Base-by-base conservation (phyloP, 2,888 invertebrate genomes). In the Sympetrum striolatum region DNA sequence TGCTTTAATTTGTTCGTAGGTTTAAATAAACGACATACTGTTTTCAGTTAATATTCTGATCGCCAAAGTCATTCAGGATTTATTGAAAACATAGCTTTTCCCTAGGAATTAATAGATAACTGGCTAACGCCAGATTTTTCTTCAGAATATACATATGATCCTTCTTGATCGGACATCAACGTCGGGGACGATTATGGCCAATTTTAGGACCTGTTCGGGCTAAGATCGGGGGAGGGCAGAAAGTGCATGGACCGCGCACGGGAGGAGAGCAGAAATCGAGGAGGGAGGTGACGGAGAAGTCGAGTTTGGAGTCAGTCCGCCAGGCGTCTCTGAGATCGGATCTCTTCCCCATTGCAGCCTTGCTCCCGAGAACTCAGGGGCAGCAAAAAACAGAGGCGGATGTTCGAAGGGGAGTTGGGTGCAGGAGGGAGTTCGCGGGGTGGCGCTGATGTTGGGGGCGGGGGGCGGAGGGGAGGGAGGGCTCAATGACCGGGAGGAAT, bases 401-500 rank as follows among this genome's bases (percentile, higher is more conserved):
- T 86, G 86, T 86, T 60, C 25, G 81, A 48, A 81, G 81, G 81
- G 86, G 60, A 86, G 60, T 22, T 18, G 86, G 58, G 37, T 37
- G 44, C 6, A n/a, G 22, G 37, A 37, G 60, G 86, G 86, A 25
- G 25, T 48, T 25, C 31, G 81, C 53, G 35, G 53, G 82, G 37
- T 81, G 58, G 58, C 31, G 82, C 53, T 25, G 58, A 53, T 12
- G 80, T 44, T 81, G 37, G 44, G 44, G 44, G 44, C 44, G 44
- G 44, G 44, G 44, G 44, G 44, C 4, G 44, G 39, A 81, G 58
- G 60, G 60, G 60, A 64, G 35, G n/a, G 86, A 86, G 60, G 86
- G 86, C 86, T 86, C 86, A 86, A 86, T 86, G 86, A 86, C 86
- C 86, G 86, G 86, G 86, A 86, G 86, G 86, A 86, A 86, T 86